Evolutionary conservation across 2,888 invertebrate species (phyloP).

Genomic region (Sarcophaga caerulescens): DNA sequence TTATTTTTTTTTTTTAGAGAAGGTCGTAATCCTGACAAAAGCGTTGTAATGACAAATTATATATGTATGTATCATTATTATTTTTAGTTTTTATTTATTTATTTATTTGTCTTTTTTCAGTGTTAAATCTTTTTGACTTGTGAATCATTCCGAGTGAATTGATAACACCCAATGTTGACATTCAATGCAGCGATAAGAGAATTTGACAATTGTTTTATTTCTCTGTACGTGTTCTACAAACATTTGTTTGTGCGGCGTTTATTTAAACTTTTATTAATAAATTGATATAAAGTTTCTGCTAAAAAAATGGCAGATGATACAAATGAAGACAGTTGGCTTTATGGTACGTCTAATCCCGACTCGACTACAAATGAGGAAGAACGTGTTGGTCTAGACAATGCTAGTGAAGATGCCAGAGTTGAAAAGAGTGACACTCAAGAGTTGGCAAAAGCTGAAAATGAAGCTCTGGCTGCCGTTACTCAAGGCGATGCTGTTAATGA

Average conservation of each 20-base stretch:
- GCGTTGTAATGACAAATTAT: no score
- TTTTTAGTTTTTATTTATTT: background rate
- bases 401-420: constrained; percentile 76
- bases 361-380: constrained; percentile 78
- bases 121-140: background rate
- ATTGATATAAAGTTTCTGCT: background rate
- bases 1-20: no score
- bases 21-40: no score
- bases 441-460: constrained; percentile 67
- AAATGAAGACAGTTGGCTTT: constrained; percentile 94
- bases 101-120: background rate
- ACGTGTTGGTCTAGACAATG: constrained; percentile 42
- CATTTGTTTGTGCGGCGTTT: background rate
- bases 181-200: constrained; percentile 1
- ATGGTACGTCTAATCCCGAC: constrained; percentile 87
- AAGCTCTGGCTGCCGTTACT: constrained; percentile 70
- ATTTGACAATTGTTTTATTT: constrained; percentile 25
- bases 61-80: no score
- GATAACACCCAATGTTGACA: background rate
- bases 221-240: background rate
- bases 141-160: background rate
- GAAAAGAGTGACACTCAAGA: constrained; percentile 66
- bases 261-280: background rate
- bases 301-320: constrained; percentile 81
- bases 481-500: constrained; percentile 70